A percentile compares a stretch with the other conserved stretches of the same genome.
Conservation (phyloP, 2,888 invertebrate genomes). For the Scotopteryx bipunctaria region DNA sequence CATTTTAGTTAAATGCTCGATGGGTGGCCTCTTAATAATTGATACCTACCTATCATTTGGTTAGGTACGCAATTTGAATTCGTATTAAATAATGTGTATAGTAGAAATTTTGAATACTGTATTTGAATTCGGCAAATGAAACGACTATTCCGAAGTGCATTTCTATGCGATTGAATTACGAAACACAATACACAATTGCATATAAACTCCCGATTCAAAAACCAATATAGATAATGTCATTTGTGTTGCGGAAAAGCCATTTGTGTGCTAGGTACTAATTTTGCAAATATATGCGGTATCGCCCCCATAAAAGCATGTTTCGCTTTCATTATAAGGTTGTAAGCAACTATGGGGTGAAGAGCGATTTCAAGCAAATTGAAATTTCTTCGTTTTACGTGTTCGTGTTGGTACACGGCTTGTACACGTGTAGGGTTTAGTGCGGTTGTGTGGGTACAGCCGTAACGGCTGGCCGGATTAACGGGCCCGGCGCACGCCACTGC, state of each 20-base stretch:
- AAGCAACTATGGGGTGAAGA: slow-evolving; percentile 43
- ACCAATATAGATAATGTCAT: slow-evolving; percentile 26
- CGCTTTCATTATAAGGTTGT: slow-evolving; percentile 50
- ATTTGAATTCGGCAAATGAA: slow-evolving; percentile 1
- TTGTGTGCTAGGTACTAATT: slow-evolving; percentile 32
- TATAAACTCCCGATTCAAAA: slow-evolving; percentile 19
- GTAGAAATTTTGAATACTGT: slow-evolving; percentile 1
- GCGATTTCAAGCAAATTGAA: slow-evolving; percentile 68
- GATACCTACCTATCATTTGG: no score
- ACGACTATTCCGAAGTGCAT: slow-evolving; percentile 10
- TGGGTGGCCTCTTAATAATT: no score
- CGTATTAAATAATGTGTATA: neutral
- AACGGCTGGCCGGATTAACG: slow-evolving; percentile 62
- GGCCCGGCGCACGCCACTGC: slow-evolving; percentile 65
- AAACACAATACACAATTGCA: slow-evolving; percentile 16
- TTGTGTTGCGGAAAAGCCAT: slow-evolving; percentile 22
- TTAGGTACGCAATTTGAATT: no score
- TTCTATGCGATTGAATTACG: slow-evolving; percentile 1
- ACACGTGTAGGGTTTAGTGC: slow-evolving; percentile 32
- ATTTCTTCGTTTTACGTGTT: slow-evolving; percentile 63
- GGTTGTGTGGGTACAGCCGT: slow-evolving; percentile 41
- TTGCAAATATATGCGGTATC: slow-evolving; percentile 33
- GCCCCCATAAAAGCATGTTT: slow-evolving; percentile 42
- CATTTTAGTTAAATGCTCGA: no score
- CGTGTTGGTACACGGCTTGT: slow-evolving; percentile 35